phyloP scores from a whole-genome alignment of 2,888 invertebrate species.

The Fragum whitleyi region DNA sequence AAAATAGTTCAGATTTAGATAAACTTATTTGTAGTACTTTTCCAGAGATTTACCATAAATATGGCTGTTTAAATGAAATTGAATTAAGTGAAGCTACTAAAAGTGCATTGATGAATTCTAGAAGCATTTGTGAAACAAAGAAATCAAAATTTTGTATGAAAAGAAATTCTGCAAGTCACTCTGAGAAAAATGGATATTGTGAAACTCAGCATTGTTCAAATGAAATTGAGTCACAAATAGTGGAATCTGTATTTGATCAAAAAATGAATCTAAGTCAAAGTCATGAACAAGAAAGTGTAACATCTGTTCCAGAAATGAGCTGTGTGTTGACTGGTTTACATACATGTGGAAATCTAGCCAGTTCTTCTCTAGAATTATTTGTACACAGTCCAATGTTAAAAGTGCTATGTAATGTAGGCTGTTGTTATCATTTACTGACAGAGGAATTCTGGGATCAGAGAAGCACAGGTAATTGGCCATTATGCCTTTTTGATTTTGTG shows the following conservation, averaged over 20 bases:
- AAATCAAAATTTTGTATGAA: too few species aligned
- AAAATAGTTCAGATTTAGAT: constrained; percentile 66
- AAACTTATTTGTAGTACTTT: constrained; percentile 56
- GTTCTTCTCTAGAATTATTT: constrained; percentile 91
- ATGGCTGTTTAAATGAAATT: too few species aligned
- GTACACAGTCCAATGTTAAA: constrained; percentile 86
- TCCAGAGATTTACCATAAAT: constrained; percentile 31
- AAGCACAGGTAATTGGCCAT: neutral
- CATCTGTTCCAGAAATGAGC: neutral
- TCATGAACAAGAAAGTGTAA: neutral
- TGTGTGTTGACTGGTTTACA: constrained; percentile 90
- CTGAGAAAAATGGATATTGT: too few species aligned
- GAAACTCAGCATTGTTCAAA: too few species aligned
- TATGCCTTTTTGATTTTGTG: too few species aligned
- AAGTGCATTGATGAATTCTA: too few species aligned
- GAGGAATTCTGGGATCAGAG: constrained; percentile 71
- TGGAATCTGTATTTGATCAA: too few species aligned
- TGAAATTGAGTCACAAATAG: too few species aligned
- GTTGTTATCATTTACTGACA: constrained; percentile 93
- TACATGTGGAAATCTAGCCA: constrained; percentile 94
- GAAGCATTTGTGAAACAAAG: too few species aligned
- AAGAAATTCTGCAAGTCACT: neutral
- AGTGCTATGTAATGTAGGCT: constrained; percentile 92
- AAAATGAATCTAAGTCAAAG: too few species aligned
- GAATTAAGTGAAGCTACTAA: too few species aligned